Base-by-base conservation (phyloP, 2,888 invertebrate genomes). In the Sialis fuliginosa region DNA sequence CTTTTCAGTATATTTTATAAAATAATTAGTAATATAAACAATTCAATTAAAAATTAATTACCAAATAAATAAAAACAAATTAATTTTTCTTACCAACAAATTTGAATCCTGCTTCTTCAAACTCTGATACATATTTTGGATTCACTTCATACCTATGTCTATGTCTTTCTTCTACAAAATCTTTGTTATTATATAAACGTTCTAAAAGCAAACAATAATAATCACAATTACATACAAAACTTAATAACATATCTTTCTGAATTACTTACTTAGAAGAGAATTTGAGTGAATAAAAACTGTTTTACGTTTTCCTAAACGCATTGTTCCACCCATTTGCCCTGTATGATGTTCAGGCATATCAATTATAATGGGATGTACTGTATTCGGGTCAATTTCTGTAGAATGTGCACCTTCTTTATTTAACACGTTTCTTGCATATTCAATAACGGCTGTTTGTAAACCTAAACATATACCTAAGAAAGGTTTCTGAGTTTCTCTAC, bases 311-410 rank as follows among this genome's bases (percentile, higher is more conserved):
- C 98, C 98, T 42, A 99, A 69, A 49, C 98, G 71, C 98, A 99
- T 98, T 0, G 98, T 98, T 6, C 96, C 98, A 2, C 98, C 98
- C 72, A 91, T 77, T 54, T 84, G 75, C 0, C 90, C 93, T 0
- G 82, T 79, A 62, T 91, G 90, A 64, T 97, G 93, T 66, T 99
- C 98, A 0, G 97, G 96, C 98, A 99, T 99, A 57, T 98, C 96
- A 51, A 98, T 87, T 5, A 98, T 88, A 37, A 96, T 70, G 33
- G 89, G 86, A 63, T 85, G 68, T 34, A 68, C 67, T 8, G 85
- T 80, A 3, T 79, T 66, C 0, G 81, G 75, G 54, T 82, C 74
- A 35, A 89, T 80, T 68, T 97, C 98, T 0, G 87, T 85, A 3
- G 86, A 84, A 57, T 92, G 82, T 0, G 96, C 95, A 52, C 77